phyloP scores from a whole-genome alignment of 1,140 invertebrate genomes.

The Pentalonia nigronervosa region DNA sequence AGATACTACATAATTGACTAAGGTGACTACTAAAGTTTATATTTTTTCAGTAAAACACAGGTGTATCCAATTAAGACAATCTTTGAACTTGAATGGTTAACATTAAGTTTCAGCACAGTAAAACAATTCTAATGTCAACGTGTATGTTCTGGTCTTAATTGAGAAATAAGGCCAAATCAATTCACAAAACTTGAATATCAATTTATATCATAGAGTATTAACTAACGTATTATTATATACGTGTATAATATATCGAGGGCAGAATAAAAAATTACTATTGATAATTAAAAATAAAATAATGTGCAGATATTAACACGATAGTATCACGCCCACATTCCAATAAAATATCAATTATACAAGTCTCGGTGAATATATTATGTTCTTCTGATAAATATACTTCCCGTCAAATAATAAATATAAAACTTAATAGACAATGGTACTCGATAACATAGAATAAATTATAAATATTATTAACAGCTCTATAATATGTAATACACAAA shows the following conservation, averaged over 20 bases:
- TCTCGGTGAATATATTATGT: neutral
- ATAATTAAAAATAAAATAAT: neutral
- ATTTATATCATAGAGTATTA: neutral
- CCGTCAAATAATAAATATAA: neutral
- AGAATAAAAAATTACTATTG: neutral
- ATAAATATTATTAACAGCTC: neutral
- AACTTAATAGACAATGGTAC: neutral
- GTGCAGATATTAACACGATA: slow-evolving; percentile 2
- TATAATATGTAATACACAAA: neutral
- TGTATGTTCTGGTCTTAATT: neutral
- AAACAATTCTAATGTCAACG: neutral
- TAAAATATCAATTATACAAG: slow-evolving; percentile 19
- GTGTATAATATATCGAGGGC: neutral
- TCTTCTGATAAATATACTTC: slow-evolving; percentile 33
- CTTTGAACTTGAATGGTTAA: neutral
- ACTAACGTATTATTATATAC: neutral
- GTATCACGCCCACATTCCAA: slow-evolving; percentile 28
- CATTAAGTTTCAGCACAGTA: neutral
- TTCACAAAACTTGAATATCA: neutral
- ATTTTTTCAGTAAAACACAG: neutral
- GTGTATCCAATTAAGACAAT: neutral
- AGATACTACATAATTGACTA: neutral
- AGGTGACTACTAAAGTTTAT: neutral
- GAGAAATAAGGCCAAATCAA: slow-evolving; percentile 49
- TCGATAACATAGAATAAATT: neutral